phyloP scores from a whole-genome alignment of 2,797 vertebrate species.

The Diplodus puntazzo region DNA sequence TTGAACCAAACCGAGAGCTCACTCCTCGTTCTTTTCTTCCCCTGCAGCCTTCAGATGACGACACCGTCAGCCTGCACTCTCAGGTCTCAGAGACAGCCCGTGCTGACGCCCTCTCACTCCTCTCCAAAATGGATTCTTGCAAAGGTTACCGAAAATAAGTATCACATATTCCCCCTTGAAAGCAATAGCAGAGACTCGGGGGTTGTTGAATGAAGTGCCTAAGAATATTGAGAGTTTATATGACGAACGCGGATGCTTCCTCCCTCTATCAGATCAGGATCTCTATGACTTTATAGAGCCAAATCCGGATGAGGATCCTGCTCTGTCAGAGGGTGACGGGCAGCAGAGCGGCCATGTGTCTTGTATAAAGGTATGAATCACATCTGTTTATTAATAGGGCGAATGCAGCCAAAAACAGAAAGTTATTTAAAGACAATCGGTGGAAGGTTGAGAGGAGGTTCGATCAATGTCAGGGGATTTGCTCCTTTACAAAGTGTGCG shows the following conservation, averaged over 20 bases:
- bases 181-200: constrained; percentile 72
- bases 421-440: not conserved
- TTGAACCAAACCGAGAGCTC: not conserved
- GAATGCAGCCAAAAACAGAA: no score
- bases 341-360: constrained; percentile 88
- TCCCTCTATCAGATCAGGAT: constrained; percentile 89
- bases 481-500: not conserved
- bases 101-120: constrained; percentile 88
- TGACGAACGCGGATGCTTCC: constrained; percentile 80
- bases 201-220: constrained; percentile 76
- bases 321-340: constrained; percentile 90
- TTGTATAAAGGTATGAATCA: constrained; percentile 90
- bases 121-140: constrained; percentile 91
- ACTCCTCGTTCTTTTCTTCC: constrained; percentile 1
- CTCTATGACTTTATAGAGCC: constrained; percentile 95
- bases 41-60: constrained; percentile 96
- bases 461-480: not conserved
- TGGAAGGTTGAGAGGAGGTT: not conserved
- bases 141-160: constrained; percentile 83
- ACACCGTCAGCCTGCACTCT: constrained; percentile 98
- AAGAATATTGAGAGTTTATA: constrained; percentile 65
- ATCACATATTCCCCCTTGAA: constrained; percentile 68
- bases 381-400: not conserved
- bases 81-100: constrained; percentile 96
- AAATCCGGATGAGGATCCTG: constrained; percentile 89